Evolutionary conservation across 2,888 invertebrate genomes (phyloP).

Genomic region (Dynastes tityus): DNA sequence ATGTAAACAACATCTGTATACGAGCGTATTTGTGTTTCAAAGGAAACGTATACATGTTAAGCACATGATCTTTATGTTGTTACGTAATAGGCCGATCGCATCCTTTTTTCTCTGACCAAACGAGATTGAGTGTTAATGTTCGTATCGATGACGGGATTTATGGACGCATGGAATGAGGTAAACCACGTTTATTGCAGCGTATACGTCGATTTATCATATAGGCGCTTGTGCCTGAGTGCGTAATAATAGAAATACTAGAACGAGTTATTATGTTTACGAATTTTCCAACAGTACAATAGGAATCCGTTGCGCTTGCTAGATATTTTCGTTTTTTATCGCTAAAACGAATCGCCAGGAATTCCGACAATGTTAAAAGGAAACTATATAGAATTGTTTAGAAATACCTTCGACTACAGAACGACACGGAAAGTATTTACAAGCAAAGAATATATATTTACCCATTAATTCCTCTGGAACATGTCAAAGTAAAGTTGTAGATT

Average conservation of each 20-base stretch:
- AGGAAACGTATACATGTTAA: constrained; percentile 20
- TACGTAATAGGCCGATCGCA: constrained; percentile 25
- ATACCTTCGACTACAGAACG: too few species aligned
- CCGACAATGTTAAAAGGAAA: too few species aligned
- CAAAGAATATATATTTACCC: too few species aligned
- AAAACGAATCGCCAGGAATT: background rate
- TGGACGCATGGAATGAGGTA: constrained; percentile 15
- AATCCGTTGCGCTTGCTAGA: background rate
- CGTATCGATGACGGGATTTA: constrained; percentile 36
- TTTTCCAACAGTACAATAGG: background rate
- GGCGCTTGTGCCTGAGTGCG: background rate
- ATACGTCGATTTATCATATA: constrained; percentile 17
- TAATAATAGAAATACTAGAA: constrained; percentile 9
- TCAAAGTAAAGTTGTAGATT: too few species aligned
- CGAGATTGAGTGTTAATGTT: constrained; percentile 30
- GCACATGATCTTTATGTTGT: constrained; percentile 21
- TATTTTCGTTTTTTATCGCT: background rate
- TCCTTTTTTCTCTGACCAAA: background rate
- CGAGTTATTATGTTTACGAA: constrained; percentile 11
- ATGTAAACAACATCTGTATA: constrained; percentile 28
- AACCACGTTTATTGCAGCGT: constrained; percentile 14
- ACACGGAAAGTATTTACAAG: too few species aligned
- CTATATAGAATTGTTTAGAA: too few species aligned
- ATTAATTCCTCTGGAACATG: too few species aligned
- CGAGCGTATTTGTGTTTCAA: constrained; percentile 25